A percentile compares a stretch with the other conserved stretches of the same genome.
These are phyloP conservation scores for Falco novaeseelandiae DNA, from an alignment of 2,797 vertebrate species.

Conservation along the genomic window DNA sequence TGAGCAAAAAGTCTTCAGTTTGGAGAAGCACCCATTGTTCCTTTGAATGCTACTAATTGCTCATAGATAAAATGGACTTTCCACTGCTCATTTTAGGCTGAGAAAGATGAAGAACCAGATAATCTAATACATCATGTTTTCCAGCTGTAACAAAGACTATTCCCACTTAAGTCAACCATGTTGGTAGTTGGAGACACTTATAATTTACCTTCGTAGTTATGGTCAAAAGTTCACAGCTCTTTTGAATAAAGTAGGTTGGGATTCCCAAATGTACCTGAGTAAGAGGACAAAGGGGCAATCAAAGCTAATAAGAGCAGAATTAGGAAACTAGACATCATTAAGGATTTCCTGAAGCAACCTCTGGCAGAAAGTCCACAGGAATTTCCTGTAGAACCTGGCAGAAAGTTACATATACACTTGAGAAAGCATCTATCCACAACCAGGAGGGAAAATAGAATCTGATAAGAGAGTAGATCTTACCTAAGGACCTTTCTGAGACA, in stretches of 20 bases:
- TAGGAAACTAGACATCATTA: slow-evolving; percentile 48
- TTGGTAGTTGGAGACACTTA: not conserved
- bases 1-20: not conserved
- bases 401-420: not conserved
- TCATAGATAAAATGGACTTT: not conserved
- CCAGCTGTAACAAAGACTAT: not conserved
- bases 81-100: not conserved
- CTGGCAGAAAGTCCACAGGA: not conserved
- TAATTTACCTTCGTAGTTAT: not conserved
- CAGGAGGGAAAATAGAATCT: not conserved
- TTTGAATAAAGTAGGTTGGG: not conserved
- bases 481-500: not conserved
- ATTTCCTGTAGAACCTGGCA: slow-evolving; percentile 49
- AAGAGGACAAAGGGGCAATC: not conserved
- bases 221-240: not conserved
- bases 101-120: not conserved
- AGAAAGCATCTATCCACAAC: not conserved
- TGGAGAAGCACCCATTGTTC: not conserved
- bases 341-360: slow-evolving; percentile 57
- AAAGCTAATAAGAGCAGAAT: not conserved
- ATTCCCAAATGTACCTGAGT: not conserved
- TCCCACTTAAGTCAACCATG: not conserved
- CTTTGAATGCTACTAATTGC: not conserved
- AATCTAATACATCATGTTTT: not conserved
- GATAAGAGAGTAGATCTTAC: not conserved